phyloP scores from a whole-genome alignment of 2,797 vertebrate species.

The Microcaecilia unicolor region DNA sequence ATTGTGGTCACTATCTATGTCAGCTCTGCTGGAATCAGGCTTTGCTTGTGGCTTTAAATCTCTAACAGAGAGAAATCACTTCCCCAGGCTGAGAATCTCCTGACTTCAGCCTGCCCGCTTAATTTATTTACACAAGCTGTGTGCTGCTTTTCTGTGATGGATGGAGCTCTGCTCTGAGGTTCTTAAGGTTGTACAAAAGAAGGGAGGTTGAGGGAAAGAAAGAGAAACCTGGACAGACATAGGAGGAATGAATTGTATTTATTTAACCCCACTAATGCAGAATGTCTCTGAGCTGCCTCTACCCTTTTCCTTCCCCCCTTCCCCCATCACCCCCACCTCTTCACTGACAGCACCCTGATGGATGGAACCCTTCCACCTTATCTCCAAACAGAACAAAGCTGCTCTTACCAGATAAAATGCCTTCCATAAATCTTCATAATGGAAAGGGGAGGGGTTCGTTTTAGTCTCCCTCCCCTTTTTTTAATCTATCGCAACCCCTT shows the following conservation, averaged over 20 bases:
- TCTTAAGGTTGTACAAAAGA: background rate
- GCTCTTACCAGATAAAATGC: background rate
- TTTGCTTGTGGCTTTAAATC: no score
- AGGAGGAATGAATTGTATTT: background rate
- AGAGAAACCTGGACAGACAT: no score
- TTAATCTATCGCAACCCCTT: no score
- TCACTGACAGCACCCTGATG: conserved; percentile 2
- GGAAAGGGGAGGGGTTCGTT: background rate
- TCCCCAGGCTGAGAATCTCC: no score
- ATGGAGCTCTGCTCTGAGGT: background rate
- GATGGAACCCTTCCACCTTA: background rate
- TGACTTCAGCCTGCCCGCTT: no score
- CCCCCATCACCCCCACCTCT: background rate
- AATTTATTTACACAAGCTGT: no score
- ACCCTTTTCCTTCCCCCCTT: no score
- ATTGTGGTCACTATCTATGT: no score
- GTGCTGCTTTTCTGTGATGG: no score
- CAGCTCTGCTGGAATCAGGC: no score
- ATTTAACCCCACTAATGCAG: conserved; percentile 1
- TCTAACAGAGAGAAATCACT: no score
- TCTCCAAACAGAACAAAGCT: conserved; percentile 5
- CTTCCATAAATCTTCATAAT: background rate
- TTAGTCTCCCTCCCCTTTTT: no score
- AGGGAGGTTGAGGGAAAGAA: background rate
- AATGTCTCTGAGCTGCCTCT: background rate